A percentile compares a stretch with the other conserved stretches of the same genome.
Conservation (phyloP, 1,140 invertebrate species). For the Ptiloglossa arizonensis region DNA sequence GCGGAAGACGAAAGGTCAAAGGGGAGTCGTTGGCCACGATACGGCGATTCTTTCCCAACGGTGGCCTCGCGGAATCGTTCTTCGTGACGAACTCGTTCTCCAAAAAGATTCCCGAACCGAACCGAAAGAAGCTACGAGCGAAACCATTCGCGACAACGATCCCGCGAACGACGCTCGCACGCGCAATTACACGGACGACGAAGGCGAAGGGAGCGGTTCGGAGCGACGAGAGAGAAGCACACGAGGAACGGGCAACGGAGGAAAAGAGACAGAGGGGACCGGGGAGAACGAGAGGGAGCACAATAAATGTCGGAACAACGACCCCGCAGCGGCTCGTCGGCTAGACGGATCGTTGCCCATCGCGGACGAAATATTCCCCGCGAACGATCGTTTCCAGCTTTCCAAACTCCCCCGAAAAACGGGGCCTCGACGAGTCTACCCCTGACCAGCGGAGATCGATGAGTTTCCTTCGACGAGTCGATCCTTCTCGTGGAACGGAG, state of each 20-base stretch:
- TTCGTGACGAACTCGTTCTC: no score
- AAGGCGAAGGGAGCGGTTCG: slow-evolving; percentile 48
- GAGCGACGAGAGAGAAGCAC: slow-evolving; percentile 26
- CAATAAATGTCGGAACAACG: slow-evolving; percentile 68
- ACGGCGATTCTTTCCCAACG: no score
- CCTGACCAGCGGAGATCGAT: background rate
- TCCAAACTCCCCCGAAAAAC: background rate
- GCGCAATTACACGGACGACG: slow-evolving; percentile 56
- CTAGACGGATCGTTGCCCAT: slow-evolving; percentile 47
- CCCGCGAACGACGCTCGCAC: slow-evolving; percentile 41
- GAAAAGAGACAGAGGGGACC: slow-evolving; percentile 24
- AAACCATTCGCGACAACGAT: slow-evolving; percentile 25
- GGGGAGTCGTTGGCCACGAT: slow-evolving; percentile 28
- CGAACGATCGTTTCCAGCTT: slow-evolving; percentile 1
- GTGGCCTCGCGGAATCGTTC: no score
- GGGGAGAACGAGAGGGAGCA: slow-evolving; percentile 19
- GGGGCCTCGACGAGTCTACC: background rate
- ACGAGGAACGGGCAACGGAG: slow-evolving; percentile 23
- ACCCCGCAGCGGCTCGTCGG: slow-evolving; percentile 47
- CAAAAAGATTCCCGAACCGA: background rate
- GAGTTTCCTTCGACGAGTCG: background rate
- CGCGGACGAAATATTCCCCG: slow-evolving; percentile 30
- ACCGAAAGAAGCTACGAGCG: background rate
- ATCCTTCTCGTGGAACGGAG: background rate
- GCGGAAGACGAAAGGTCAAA: slow-evolving; percentile 58